These are phyloP conservation scores for Ischnura elegans DNA, from an alignment of 2,888 invertebrate genomes.

Conservation along the genomic window DNA sequence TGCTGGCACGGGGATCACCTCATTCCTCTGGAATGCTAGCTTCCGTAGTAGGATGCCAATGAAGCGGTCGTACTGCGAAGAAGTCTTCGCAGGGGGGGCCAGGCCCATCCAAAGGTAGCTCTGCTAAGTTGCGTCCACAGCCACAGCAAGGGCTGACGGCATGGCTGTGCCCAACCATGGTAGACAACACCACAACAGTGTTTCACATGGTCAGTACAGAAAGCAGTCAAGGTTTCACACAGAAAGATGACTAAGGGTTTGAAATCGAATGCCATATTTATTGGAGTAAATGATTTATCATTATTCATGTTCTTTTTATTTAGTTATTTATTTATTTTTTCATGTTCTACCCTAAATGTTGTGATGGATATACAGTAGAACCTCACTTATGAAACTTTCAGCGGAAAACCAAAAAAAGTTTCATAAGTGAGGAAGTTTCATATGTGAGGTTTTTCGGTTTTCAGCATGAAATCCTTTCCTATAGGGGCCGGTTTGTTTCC, in stretches of 20 bases:
- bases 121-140: slow-evolving; percentile 81
- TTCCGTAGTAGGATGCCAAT: slow-evolving; percentile 69
- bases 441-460: too few species aligned
- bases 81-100: slow-evolving; percentile 75
- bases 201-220: slow-evolving; percentile 86
- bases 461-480: too few species aligned
- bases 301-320: too few species aligned
- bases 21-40: slow-evolving; percentile 38
- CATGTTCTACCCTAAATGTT: too few species aligned
- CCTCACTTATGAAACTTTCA: too few species aligned
- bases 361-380: too few species aligned
- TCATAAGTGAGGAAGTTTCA: too few species aligned
- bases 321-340: too few species aligned
- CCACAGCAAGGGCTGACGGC: slow-evolving; percentile 86
- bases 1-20: neutral
- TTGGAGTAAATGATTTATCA: too few species aligned
- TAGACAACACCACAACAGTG: slow-evolving; percentile 82
- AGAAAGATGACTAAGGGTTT: neutral
- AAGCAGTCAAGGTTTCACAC: slow-evolving; percentile 78
- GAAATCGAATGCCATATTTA: slow-evolving; percentile 48
- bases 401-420: too few species aligned
- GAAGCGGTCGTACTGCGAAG: slow-evolving; percentile 71
- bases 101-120: slow-evolving; percentile 79
- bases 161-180: slow-evolving; percentile 80
- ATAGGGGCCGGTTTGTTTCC: too few species aligned